Conservation (phyloP, 2,888 invertebrate genomes). For the Ashinkailepas kermadecensis region DNA sequence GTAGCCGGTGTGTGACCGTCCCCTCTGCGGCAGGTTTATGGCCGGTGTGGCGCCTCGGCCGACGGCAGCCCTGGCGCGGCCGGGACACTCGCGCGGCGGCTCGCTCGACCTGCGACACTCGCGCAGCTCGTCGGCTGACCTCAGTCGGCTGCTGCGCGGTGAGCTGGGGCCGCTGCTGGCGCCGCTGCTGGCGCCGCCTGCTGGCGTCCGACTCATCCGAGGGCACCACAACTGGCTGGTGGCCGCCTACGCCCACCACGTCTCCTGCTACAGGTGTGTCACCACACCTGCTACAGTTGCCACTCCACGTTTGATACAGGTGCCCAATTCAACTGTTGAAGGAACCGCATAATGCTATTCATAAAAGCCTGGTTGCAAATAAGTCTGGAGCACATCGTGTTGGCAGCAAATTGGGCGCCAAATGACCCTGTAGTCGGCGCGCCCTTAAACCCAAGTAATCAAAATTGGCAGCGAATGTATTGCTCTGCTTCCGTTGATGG, state of each 20-base stretch:
- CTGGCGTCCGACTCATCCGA: slow-evolving; percentile 84
- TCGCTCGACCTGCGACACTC: slow-evolving; percentile 69
- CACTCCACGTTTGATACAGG: too few species aligned
- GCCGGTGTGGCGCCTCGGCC: slow-evolving; percentile 28
- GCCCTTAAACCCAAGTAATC: too few species aligned
- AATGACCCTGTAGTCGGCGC: too few species aligned
- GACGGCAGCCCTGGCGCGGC: slow-evolving; percentile 27
- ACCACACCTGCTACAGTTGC: too few species aligned
- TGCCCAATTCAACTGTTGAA: too few species aligned
- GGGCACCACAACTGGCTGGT: slow-evolving; percentile 98
- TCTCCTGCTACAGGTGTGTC: slow-evolving; percentile 78
- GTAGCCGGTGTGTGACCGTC: neutral
- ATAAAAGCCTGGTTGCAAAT: too few species aligned
- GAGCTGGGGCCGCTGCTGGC: slow-evolving; percentile 50
- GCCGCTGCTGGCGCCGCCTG: slow-evolving; percentile 29
- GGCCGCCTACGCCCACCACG: slow-evolving; percentile 91
- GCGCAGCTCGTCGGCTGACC: slow-evolving; percentile 64
- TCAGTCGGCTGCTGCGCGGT: slow-evolving; percentile 62
- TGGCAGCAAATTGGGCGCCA: too few species aligned
- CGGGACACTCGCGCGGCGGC: slow-evolving; percentile 66
- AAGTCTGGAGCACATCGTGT: too few species aligned
- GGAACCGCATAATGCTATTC: too few species aligned
- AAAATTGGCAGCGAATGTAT: too few species aligned
- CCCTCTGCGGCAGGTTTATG: slow-evolving; percentile 36
- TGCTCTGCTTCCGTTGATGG: too few species aligned